These are phyloP conservation scores for Muntiacus reevesi DNA, from an alignment of 2,113 vertebrate species.

Conservation along the genomic window DNA sequence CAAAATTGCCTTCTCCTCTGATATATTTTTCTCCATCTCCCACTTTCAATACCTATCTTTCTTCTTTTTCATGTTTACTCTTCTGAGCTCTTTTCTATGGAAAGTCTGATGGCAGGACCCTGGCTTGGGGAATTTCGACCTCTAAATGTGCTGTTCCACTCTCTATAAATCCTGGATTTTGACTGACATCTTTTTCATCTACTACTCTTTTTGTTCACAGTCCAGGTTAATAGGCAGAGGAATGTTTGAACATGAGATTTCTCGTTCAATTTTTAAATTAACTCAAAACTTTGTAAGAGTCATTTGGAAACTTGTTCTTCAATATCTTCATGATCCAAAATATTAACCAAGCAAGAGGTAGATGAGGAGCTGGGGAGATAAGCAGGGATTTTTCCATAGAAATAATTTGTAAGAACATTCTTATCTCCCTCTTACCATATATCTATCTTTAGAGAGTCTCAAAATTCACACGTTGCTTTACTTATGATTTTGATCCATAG, in stretches of 20 bases:
- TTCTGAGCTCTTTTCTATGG: background rate
- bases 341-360: background rate
- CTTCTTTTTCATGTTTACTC: background rate
- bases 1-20: background rate
- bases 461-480: background rate
- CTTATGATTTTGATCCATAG: background rate
- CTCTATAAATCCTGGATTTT: background rate
- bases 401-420: background rate
- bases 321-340: background rate
- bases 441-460: background rate
- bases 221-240: background rate
- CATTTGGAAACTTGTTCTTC: background rate
- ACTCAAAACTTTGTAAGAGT: background rate
- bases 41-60: background rate
- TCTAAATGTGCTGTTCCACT: too few relatives aligned
- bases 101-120: background rate
- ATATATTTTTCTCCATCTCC: background rate
- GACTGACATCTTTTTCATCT: background rate
- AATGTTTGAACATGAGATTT: background rate
- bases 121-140: background rate
- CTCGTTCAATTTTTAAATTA: background rate
- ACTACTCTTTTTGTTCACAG: background rate
- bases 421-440: background rate
- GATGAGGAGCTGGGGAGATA: background rate
- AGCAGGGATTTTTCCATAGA: background rate